phyloP scores from a whole-genome alignment of 2,797 vertebrate genomes.

The Heteromormyrus szaboi region DNA sequence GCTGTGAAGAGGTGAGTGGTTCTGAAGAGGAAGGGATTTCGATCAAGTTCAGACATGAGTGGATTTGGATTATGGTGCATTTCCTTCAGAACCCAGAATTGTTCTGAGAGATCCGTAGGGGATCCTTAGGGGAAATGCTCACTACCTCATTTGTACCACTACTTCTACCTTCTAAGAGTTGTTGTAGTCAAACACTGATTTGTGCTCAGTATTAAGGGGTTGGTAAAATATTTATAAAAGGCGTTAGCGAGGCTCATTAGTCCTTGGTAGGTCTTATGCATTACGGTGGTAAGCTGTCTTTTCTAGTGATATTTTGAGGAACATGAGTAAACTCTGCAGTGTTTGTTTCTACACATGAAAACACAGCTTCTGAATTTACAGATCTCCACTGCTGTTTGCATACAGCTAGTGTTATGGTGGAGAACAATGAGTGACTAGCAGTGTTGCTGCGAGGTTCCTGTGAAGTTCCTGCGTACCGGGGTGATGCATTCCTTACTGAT shows the following conservation, averaged over 20 bases:
- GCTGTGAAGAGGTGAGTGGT: background rate
- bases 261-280: conserved; percentile 26
- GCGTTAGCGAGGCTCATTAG: background rate
- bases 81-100: background rate
- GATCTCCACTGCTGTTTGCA: background rate
- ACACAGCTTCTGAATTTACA: background rate
- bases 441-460: background rate
- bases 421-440: background rate
- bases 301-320: conserved; percentile 52
- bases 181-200: background rate
- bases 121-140: background rate
- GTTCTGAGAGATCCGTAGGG: background rate
- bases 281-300: conserved; percentile 49
- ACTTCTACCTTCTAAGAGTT: background rate
- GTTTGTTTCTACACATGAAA: conserved; percentile 46
- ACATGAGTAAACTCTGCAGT: conserved; percentile 44
- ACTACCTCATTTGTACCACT: background rate
- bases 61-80: background rate
- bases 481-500: background rate
- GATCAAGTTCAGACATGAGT: background rate
- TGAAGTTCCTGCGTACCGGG: background rate
- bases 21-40: background rate
- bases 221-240: background rate
- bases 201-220: background rate
- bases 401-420: background rate